Base-by-base conservation (phyloP, 2,888 invertebrate species). In the Drosophila yooni region DNA sequence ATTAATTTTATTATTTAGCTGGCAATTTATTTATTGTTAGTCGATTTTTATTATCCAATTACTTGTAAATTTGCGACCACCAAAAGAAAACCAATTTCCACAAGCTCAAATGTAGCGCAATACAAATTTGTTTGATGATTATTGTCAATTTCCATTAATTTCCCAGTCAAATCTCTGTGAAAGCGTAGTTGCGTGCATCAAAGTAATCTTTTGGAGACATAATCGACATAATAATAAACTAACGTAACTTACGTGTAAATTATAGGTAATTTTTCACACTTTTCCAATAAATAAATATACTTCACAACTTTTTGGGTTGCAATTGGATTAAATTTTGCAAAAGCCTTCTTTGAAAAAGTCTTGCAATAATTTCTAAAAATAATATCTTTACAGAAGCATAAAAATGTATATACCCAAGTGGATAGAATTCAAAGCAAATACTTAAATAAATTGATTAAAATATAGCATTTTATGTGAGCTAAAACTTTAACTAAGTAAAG, bases 1-100 rank as follows among this genome's bases (percentile, higher is more conserved):
- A 54, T 29, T 25, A 46, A 77, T 58, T 59, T 54, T 25, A 11
- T 54, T 38, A 25, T 62, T 18, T 11, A 15, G 29, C 8, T 57
- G 31, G 31, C 51, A 46, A 33, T 29, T 60, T 29, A 46, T 52
- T n/a, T 11, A 48, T 53, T 61, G 27, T 21, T 11, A 8, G 21
- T 6, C 11, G 5, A 5, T 13, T 36, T 21, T 48, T 29, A 31
- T 8, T 33, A 18, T 27, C 3, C 8, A 21, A 46, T 46, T 46
- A 1, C 33, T 34, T n/a, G 25, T 15, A 34, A 34, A 27, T n/a
- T 46, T 10, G 29, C 27, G 8, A 29, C 18, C 27, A 50, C 27
- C 18, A 27, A 46, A 46, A 46, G 1, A 15, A 46, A 46, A 21
- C 7, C 13, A 11, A 25, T 18, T 53, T 25, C 15, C 1, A 0